Evolutionary conservation across 2,888 invertebrate genomes (phyloP), one percentile per base, ranked within the genome.

Genomic region (Macaria notata): DNA sequence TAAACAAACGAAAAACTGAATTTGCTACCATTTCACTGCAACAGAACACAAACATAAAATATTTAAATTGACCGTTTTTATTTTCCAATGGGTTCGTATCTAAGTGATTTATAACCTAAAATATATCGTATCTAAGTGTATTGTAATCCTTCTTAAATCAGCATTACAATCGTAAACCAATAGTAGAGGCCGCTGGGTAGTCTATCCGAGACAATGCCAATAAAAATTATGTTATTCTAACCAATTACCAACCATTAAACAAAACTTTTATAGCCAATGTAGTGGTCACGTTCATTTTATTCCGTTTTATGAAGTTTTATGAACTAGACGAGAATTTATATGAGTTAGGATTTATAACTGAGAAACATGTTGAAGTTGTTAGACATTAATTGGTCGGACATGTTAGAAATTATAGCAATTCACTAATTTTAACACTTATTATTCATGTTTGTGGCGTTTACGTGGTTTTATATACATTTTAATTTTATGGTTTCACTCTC

Each of bases 181-280:
- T 36, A 38, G 43, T 85, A 79, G 46, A 31, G 38, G 59, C 41
- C 30, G 56, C 68, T 65, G 74, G 47, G 68, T 69, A 71, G 71
- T 49, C 72, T 73, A 74, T 75, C 75, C 75, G 76, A 84, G 81
- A 86, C 86, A 86, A 84, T 83, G 78, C 83, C 76, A 84, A 86
- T 86, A 86, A 88, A 86, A 86, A 83, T 79, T 74, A 84, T 87
- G 84, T 87, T 85, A 84, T 80, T 79, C 76, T 66, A 73, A 78
- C 84, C 85, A 87, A 88, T 88, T 88, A 87, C 79, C 59, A 76
- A 70, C 81, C 76, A 85, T 88, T 83, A 86, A 84, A 83, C 79
- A 80, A 81, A 81, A 79, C 79, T 81, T 66, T 87, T 87, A 86
- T 79, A 70, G 78, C 81, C 79, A 79, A 81, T 81, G 76, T 75